These are phyloP conservation scores for Planiliza haematocheilus DNA, from an alignment of 2,113 vertebrate genomes.

Conservation along the genomic window DNA sequence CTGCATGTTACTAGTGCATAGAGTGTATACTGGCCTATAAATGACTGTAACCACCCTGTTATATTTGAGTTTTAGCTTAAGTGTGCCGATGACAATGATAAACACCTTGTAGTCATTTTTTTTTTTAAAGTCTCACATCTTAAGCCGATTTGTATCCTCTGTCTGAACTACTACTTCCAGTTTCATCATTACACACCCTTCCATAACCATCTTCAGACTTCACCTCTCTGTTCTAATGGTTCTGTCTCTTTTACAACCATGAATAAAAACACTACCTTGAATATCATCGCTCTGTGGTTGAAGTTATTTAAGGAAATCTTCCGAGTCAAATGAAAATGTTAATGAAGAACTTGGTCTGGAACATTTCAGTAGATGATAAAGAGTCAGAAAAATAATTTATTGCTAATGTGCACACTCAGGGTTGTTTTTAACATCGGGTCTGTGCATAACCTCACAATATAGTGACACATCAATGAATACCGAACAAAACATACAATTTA, in stretches of 20 bases:
- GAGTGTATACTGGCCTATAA: conserved; percentile 74
- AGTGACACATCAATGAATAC: no score
- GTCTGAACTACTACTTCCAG: conserved; percentile 81
- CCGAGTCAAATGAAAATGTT: no score
- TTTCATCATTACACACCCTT: conserved; percentile 80
- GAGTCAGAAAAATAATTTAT: no score
- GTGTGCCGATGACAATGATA: conserved; percentile 70
- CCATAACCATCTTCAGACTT: conserved; percentile 41
- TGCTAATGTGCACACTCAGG: no score
- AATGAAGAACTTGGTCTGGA: no score
- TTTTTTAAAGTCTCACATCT: conserved; percentile 51
- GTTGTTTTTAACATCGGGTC: no score
- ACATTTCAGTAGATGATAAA: no score
- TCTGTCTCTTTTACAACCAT: conserved; percentile 87
- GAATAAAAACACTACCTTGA: conserved; percentile 89
- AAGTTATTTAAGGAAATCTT: conserved; percentile 19
- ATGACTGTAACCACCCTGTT: conserved; percentile 65
- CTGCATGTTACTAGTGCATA: conserved; percentile 81
- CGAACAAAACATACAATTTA: no score
- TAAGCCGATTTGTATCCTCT: conserved; percentile 84
- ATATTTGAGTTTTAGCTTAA: conserved; percentile 49
- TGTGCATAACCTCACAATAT: no score
- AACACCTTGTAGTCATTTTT: conserved; percentile 53
- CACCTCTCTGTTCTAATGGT: conserved; percentile 80
- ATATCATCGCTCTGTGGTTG: conserved; percentile 53